Conservation (phyloP, 2,113 vertebrate genomes). For the Notothenia coriiceps region DNA sequence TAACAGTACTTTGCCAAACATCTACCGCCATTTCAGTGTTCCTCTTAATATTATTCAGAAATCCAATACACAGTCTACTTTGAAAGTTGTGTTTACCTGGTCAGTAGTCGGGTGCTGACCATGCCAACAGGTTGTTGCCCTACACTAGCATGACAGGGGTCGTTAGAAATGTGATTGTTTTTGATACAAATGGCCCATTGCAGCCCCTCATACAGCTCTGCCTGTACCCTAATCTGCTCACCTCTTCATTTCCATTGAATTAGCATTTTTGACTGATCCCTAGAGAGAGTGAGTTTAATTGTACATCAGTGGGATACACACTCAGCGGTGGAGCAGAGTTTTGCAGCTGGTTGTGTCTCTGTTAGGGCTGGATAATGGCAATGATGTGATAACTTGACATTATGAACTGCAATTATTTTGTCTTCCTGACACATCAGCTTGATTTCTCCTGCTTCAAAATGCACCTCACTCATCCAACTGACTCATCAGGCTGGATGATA, state of each 20-base stretch:
- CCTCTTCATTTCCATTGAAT: constrained; percentile 3
- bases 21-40: neutral
- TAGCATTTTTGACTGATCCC: neutral
- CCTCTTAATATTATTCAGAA: neutral
- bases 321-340: neutral
- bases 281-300: constrained; percentile 14
- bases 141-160: neutral
- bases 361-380: neutral
- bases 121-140: neutral
- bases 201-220: neutral
- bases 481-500: neutral
- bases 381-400: constrained; percentile 19
- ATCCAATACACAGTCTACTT: neutral
- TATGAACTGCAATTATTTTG: constrained; percentile 11
- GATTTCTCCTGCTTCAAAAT: neutral
- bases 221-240: neutral
- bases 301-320: neutral
- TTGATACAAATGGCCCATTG: neutral
- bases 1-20: neutral
- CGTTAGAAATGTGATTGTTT: neutral
- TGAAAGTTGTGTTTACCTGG: neutral
- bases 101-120: neutral
- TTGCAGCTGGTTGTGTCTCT: neutral
- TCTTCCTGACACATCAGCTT: constrained; percentile 14
- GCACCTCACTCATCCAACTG: neutral